Evolutionary conservation across 2,113 vertebrate genomes (phyloP).

Genomic region (Puffinus mauretanicus): DNA sequence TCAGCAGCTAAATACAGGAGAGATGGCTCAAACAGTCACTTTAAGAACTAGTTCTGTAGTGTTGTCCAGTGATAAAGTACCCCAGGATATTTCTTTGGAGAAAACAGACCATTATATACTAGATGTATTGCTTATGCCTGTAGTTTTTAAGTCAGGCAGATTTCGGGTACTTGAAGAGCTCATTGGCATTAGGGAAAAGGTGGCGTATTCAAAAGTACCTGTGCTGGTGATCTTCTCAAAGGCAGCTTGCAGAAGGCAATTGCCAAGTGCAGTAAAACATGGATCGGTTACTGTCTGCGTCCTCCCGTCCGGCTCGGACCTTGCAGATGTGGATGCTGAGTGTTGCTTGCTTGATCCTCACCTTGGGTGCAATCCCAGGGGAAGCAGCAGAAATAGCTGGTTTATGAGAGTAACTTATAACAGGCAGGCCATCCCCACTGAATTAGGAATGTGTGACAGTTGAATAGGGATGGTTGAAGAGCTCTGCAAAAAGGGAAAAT

Average conservation of each 20-base stretch:
- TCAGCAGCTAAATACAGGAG: neutral
- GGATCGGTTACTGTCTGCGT: neutral
- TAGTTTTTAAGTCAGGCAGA: neutral
- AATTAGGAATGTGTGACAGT: neutral
- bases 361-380: neutral
- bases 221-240: neutral
- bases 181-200: neutral
- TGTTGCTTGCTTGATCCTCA: neutral
- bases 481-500: neutral
- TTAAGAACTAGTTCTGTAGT: neutral
- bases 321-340: neutral
- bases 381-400: neutral
- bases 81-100: neutral
- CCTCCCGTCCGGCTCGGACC: rapidly evolving
- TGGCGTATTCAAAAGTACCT: neutral
- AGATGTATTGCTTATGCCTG: neutral
- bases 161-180: neutral
- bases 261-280: neutral
- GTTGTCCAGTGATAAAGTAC: neutral
- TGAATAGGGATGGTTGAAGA: neutral
- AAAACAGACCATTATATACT: neutral
- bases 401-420: neutral
- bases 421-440: neutral
- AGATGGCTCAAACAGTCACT: neutral
- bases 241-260: neutral